Conservation (phyloP, 2,888 invertebrate species). For the Emmelina monodactyla region DNA sequence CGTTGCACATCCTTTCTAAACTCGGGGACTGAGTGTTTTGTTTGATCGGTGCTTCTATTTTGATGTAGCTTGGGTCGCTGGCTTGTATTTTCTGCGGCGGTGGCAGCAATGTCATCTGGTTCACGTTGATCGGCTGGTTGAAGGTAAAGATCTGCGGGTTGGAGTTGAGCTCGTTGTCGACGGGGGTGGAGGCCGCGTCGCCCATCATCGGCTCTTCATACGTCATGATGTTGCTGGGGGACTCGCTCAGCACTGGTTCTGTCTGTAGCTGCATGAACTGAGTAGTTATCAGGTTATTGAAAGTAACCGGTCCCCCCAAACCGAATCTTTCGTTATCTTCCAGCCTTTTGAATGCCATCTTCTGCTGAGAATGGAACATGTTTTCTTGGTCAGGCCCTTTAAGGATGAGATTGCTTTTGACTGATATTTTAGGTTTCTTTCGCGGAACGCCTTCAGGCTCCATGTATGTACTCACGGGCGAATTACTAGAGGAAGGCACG, state of each 20-base stretch:
- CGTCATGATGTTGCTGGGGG: conserved; percentile 38
- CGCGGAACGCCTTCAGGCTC: conserved; percentile 43
- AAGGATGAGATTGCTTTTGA: conserved; percentile 56
- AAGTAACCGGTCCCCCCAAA: conserved; percentile 45
- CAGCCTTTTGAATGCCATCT: conserved; percentile 52
- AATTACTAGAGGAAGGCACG: conserved; percentile 46
- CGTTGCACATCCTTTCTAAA: conserved; percentile 52
- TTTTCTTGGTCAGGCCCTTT: conserved; percentile 59
- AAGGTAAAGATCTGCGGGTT: conserved; percentile 48
- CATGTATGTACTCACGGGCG: conserved; percentile 35
- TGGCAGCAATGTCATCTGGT: conserved; percentile 41
- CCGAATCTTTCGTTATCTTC: conserved; percentile 53
- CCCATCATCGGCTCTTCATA: conserved; percentile 43
- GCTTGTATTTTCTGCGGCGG: conserved; percentile 44
- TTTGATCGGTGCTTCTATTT: conserved; percentile 51
- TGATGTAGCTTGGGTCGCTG: conserved; percentile 55
- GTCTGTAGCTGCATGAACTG: conserved; percentile 56
- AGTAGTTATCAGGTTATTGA: conserved; percentile 53
- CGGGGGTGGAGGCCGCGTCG: conserved; percentile 37
- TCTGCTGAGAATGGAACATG: conserved; percentile 59
- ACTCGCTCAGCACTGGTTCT: conserved; percentile 41
- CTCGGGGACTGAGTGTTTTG: conserved; percentile 57
- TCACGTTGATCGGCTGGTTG: conserved; percentile 47
- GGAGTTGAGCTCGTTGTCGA: conserved; percentile 31
- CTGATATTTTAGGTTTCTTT: conserved; percentile 60